Base-by-base conservation (phyloP, 2,797 vertebrate genomes). In the Melopsittacus undulatus region DNA sequence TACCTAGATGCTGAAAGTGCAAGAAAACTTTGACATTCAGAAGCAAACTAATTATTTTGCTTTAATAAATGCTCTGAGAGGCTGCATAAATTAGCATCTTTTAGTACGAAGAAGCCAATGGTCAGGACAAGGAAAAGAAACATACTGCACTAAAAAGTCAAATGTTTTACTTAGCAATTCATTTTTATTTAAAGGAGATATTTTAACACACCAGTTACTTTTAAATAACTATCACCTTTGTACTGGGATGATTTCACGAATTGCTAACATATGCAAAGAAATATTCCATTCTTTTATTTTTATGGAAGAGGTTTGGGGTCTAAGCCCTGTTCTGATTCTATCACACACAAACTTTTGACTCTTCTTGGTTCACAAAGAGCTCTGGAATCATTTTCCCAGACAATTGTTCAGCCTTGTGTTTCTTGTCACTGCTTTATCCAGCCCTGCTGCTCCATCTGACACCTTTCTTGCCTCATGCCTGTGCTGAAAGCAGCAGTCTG, bases 1-100 rank as follows among this genome's bases (percentile, higher is more conserved):
- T 49, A 83, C 40, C 43, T 84, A 70, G 73, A 79, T 94, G 89
- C 89, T 92, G 79, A 83, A 95, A 91, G 43, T 79, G 83, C 85
- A 94, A 88, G 89, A 88, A 95, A 96, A 91, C 70, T 83, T 62
- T 52, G 92, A 95, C 89, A 95, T 96, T 95, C 90, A 92, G 51
- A 96, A 82, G 70, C 54, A 43, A 92, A 81, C 29, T 79, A 88
- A 94, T 96, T 88, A 93, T 85, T 67, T 88, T 54, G 36, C 67
- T 81, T 94, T 52, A 85, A 66, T 61, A 82, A 92, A 88, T 70
- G 51, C 56, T 83, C 66, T 67, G 54, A 75, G 85, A 73, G 63
- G 56, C 67, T 63, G 70, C 59, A 86, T 67, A 92, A 94, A 94
- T 96, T 45, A 91, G 29, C 87, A 90, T 73, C 57, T 94, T 83